phyloP scores from a whole-genome alignment of 2,113 vertebrate species.

The Delphinapterus leucas region DNA sequence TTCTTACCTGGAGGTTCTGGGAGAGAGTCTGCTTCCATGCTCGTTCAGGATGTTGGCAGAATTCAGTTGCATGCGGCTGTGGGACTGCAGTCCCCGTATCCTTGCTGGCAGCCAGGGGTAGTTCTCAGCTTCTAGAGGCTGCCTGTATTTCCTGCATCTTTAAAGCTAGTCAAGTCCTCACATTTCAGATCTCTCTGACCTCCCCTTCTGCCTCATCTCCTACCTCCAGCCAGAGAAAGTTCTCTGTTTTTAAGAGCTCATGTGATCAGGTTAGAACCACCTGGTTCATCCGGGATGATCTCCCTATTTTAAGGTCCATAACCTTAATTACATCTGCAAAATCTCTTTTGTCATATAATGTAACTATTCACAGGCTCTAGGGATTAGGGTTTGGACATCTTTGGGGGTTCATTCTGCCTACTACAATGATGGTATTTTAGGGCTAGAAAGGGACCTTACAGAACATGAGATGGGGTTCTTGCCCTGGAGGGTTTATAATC shows the following conservation, averaged over 20 bases:
- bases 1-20: not conserved
- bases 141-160: not conserved
- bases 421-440: not conserved
- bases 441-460: not conserved
- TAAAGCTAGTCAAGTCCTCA: not conserved
- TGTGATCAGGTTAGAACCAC: not conserved
- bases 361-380: not conserved
- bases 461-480: not conserved
- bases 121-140: not conserved
- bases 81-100: not conserved
- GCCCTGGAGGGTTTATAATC: not conserved
- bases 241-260: not conserved
- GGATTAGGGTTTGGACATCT: not conserved
- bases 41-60: not conserved
- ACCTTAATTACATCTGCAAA: not conserved
- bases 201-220: not conserved
- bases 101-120: not conserved
- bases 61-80: not conserved
- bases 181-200: not conserved
- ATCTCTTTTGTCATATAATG: not conserved
- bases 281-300: not conserved
- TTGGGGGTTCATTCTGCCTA: not conserved
- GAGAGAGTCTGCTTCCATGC: not conserved
- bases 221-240: not conserved
- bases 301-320: not conserved